A percentile compares a stretch with the other conserved stretches of the same genome.
phyloP scores from a whole-genome alignment of 2,113 vertebrate species.

The Ammodytes marinus region DNA sequence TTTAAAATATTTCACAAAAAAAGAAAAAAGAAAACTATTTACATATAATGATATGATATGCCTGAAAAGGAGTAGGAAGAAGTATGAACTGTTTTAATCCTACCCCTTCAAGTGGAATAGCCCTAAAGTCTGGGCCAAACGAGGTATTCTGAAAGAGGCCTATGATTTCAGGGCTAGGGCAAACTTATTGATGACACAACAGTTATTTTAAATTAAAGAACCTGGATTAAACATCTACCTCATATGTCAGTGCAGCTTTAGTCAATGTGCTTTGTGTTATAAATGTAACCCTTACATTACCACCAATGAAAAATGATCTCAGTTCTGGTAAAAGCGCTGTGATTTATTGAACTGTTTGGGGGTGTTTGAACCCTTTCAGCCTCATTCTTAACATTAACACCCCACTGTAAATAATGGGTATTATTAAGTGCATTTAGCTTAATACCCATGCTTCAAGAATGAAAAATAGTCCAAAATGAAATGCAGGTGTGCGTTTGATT shows the following conservation, averaged over 20 bases:
- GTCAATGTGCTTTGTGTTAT: not conserved
- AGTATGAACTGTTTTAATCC: too few relatives aligned
- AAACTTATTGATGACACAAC: too few relatives aligned
- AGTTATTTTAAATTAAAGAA: not conserved
- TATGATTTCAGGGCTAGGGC: too few relatives aligned
- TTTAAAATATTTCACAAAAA: too few relatives aligned
- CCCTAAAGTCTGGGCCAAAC: too few relatives aligned
- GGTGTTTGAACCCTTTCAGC: slow-evolving; percentile 14
- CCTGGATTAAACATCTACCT: too few relatives aligned
- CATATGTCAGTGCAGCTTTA: not conserved
- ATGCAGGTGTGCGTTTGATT: slow-evolving; percentile 41
- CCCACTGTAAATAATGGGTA: slow-evolving; percentile 9
- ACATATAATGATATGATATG: too few relatives aligned
- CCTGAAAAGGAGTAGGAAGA: too few relatives aligned
- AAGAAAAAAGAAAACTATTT: too few relatives aligned
- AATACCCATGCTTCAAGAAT: not conserved
- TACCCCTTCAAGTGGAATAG: too few relatives aligned
- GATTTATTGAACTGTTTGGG: slow-evolving; percentile 20
- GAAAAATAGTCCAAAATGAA: slow-evolving; percentile 6
- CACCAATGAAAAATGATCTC: slow-evolving; percentile 1
- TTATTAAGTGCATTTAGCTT: slow-evolving; percentile 16
- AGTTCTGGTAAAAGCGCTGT: not conserved
- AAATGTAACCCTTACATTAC: not conserved
- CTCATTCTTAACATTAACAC: not conserved
- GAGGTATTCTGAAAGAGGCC: not conserved